Conservation (phyloP, 1,140 invertebrate genomes). For the Archegozetes longisetosus region DNA sequence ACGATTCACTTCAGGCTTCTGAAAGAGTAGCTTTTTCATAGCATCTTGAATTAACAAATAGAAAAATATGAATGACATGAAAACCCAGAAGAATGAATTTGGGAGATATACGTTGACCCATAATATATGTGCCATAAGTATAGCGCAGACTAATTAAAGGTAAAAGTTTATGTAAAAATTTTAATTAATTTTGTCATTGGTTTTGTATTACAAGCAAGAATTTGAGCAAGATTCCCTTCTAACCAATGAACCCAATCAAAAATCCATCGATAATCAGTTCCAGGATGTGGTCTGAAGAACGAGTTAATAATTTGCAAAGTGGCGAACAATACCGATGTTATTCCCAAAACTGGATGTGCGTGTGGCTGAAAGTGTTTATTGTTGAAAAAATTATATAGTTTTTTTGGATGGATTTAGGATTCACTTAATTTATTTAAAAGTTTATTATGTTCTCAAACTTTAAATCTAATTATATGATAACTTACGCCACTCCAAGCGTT, state of each 20-base stretch:
- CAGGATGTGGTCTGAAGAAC: background rate
- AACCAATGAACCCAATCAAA: constrained; percentile 10
- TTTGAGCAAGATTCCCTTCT: background rate
- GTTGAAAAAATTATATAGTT: background rate
- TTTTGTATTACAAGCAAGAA: constrained; percentile 4
- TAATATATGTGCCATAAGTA: too few relatives aligned
- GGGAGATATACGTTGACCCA: too few relatives aligned
- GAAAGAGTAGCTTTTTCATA: too few relatives aligned
- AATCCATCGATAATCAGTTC: background rate
- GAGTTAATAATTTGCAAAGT: background rate
- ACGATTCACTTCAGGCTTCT: too few relatives aligned
- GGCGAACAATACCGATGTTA: background rate
- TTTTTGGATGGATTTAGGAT: background rate
- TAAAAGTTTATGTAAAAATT: too few relatives aligned
- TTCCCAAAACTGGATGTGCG: background rate
- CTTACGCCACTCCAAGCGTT: constrained; percentile 1
- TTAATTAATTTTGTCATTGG: too few relatives aligned
- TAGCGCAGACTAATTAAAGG: too few relatives aligned
- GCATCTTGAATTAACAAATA: too few relatives aligned
- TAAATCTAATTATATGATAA: background rate
- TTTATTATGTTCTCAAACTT: background rate
- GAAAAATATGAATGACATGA: too few relatives aligned
- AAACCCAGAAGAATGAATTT: too few relatives aligned
- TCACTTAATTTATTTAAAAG: background rate
- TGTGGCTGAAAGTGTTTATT: background rate